phyloP scores from a whole-genome alignment of 2,113 vertebrate genomes.

The Pyrgilauda ruficollis region DNA sequence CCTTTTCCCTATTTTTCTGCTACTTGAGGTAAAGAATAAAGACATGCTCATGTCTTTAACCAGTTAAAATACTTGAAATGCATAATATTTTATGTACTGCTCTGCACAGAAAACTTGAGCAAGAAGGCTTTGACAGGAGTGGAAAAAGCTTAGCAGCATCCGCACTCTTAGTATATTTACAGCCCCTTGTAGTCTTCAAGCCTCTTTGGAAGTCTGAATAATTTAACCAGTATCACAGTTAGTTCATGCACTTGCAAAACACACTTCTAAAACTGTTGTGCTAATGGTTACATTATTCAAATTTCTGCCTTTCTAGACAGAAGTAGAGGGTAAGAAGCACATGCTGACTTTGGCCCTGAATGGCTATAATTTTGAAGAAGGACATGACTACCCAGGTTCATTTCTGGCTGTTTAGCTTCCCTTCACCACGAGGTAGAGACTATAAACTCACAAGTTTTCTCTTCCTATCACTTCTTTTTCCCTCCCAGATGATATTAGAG shows the following conservation, averaged over 20 bases:
- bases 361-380: not conserved
- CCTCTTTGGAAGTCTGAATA: not conserved
- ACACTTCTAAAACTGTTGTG: not conserved
- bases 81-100: not conserved
- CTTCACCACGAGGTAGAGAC: accelerated
- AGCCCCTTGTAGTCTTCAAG: not conserved
- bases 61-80: not conserved
- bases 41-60: not conserved
- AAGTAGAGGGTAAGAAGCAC: not conserved
- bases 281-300: not conserved
- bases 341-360: not conserved
- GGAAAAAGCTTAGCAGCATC: not conserved
- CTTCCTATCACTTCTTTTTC: not conserved
- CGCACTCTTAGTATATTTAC: not conserved
- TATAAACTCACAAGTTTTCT: not conserved
- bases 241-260: not conserved
- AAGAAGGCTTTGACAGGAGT: not conserved
- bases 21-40: constrained; percentile 1
- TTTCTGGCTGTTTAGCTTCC: not conserved
- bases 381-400: not conserved
- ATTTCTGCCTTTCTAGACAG: not conserved
- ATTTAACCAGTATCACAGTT: not conserved
- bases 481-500: not conserved
- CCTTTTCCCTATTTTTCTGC: not conserved
- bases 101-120: not conserved